Evolutionary conservation across 2,888 invertebrate genomes (phyloP).

Genomic region (Nysson spinosus): DNA sequence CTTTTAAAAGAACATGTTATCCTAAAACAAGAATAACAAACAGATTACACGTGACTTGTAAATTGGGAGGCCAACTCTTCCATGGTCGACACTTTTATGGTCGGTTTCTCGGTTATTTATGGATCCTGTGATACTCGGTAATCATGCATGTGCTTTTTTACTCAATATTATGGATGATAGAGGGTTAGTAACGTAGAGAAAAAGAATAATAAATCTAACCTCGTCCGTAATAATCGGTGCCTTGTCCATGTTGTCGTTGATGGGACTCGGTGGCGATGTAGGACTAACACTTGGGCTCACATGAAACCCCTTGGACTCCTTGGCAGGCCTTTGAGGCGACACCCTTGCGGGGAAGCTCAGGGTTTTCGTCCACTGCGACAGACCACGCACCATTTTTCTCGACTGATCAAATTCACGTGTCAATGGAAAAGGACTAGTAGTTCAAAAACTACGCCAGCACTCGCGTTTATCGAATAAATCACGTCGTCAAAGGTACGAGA

Average conservation of each 20-base stretch:
- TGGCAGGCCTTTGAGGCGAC: conserved; percentile 88
- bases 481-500: no score
- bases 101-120: no score
- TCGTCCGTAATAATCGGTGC: conserved; percentile 73
- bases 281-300: conserved; percentile 78
- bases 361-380: conserved; percentile 94
- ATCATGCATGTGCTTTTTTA: no score
- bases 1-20: no score
- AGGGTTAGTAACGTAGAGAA: not conserved
- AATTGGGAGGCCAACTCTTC: no score
- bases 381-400: conserved; percentile 88
- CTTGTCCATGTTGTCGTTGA: conserved; percentile 73
- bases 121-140: no score
- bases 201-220: conserved; percentile 59
- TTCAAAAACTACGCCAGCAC: not conserved
- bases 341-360: conserved; percentile 92
- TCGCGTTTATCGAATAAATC: conserved; percentile 11
- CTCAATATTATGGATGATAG: no score
- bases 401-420: not conserved
- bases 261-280: conserved; percentile 74
- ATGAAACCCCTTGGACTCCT: conserved; percentile 80
- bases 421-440: conserved; percentile 16
- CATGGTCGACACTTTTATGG: no score
- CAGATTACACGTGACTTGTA: no score
- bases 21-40: no score